These are phyloP conservation scores for Archips xylosteana DNA, from an alignment of 2,888 invertebrate genomes.

Conservation along the genomic window DNA sequence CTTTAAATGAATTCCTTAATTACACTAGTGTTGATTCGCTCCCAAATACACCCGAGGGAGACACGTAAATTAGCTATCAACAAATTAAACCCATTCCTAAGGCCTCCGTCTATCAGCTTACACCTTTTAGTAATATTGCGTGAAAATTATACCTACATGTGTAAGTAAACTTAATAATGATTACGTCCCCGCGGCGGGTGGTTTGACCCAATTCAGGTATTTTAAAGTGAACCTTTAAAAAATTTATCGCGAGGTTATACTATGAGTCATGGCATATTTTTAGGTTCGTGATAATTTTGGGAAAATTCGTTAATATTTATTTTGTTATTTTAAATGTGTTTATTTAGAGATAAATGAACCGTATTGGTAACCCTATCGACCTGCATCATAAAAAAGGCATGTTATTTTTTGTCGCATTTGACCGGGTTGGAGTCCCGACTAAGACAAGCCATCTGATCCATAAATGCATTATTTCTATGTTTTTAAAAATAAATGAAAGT, in stretches of 20 bases:
- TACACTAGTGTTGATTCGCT: conserved; percentile 81
- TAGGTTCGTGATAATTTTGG: neutral
- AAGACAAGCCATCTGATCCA: too few species aligned
- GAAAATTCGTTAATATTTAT: neutral
- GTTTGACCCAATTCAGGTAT: conserved; percentile 13
- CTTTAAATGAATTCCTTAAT: conserved; percentile 82
- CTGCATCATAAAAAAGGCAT: too few species aligned
- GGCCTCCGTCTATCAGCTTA: conserved; percentile 66
- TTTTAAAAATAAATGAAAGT: too few species aligned
- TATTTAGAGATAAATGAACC: too few species aligned
- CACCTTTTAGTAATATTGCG: conserved; percentile 55
- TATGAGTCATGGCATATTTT: neutral
- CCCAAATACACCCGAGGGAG: conserved; percentile 70
- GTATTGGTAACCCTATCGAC: too few species aligned
- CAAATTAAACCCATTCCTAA: conserved; percentile 69
- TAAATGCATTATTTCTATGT: too few species aligned
- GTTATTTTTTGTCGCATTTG: too few species aligned
- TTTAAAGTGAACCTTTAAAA: neutral
- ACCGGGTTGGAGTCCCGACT: too few species aligned
- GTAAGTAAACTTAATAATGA: conserved; percentile 54
- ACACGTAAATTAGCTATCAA: conserved; percentile 74
- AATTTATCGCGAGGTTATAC: neutral
- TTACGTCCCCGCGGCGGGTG: conserved; percentile 45
- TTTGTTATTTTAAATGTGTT: too few species aligned
- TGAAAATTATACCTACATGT: conserved; percentile 58